Percentiles rank a stretch among this genome's conserved stretches.
Evolutionary conservation across 2,888 invertebrate species (phyloP).

Genomic region (Creontiades dilutus): DNA sequence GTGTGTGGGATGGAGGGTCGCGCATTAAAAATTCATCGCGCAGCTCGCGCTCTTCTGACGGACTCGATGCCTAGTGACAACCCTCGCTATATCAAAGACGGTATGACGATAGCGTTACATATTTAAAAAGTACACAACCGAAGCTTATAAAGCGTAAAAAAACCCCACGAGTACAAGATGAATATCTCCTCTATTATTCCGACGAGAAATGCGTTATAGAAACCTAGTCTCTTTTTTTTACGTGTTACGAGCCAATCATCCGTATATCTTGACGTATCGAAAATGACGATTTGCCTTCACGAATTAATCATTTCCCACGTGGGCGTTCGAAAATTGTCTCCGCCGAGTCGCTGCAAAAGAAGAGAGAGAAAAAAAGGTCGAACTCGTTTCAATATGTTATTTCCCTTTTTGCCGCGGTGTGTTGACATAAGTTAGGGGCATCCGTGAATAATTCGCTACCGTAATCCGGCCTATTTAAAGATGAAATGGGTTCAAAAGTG

Average conservation of each 20-base stretch:
- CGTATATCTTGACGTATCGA: not conserved
- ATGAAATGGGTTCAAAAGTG: not conserved
- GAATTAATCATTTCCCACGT: not conserved
- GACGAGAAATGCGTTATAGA: conserved; percentile 6
- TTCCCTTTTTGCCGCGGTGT: not conserved
- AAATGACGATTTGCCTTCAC: not conserved
- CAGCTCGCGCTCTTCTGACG: conserved; percentile 7
- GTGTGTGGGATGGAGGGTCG: not conserved
- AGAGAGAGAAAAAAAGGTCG: too few species aligned
- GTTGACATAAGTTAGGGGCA: not conserved
- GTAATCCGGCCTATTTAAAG: conserved; percentile 11
- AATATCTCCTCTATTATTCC: not conserved
- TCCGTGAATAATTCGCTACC: conserved; percentile 5
- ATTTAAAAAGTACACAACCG: conserved; percentile 39
- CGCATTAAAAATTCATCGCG: conserved; percentile 37
- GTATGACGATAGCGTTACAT: conserved; percentile 27
- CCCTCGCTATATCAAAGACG: conserved; percentile 58
- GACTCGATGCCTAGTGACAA: conserved; percentile 50
- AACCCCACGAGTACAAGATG: not conserved
- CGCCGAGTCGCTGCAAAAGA: not conserved
- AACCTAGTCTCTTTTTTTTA: not conserved
- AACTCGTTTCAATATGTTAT: not conserved
- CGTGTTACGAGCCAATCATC: not conserved
- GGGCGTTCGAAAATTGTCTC: not conserved
- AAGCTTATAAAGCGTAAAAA: not conserved